Percentiles rank a stretch among this genome's conserved stretches.
phyloP scores from a whole-genome alignment of 2,113 vertebrate species.

The Centropus unirufus region DNA sequence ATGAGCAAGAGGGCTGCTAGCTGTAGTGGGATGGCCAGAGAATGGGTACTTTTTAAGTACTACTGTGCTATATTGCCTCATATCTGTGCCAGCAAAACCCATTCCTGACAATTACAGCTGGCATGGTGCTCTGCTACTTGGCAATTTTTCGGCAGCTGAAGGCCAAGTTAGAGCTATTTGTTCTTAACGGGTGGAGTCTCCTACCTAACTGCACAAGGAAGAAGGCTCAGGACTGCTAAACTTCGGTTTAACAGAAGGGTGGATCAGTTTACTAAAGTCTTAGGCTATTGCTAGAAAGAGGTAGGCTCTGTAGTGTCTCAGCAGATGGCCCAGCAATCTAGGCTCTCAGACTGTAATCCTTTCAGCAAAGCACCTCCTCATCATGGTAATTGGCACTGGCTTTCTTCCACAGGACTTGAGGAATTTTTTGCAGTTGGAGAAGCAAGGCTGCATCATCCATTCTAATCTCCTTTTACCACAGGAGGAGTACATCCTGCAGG shows the following conservation, averaged over 20 bases:
- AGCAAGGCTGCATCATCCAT: background rate
- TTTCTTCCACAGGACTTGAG: background rate
- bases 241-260: accelerated
- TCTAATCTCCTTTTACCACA: background rate
- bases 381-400: background rate
- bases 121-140: background rate
- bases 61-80: background rate
- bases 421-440: background rate
- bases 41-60: background rate
- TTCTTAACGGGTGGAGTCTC: background rate
- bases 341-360: background rate
- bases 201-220: background rate
- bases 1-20: background rate
- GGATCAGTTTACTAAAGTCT: background rate
- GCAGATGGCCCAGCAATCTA: background rate
- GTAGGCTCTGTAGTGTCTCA: background rate
- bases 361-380: background rate
- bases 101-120: background rate
- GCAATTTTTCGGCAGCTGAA: background rate
- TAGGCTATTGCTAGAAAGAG: background rate
- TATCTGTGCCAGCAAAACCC: background rate
- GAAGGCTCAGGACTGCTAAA: background rate
- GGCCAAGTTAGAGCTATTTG: background rate
- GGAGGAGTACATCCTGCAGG: background rate
- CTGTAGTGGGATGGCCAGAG: background rate